Evolutionary conservation across 1,140 invertebrate species (phyloP), one percentile per base, ranked within the genome.

Genomic region (Hypothenemus hampei): DNA sequence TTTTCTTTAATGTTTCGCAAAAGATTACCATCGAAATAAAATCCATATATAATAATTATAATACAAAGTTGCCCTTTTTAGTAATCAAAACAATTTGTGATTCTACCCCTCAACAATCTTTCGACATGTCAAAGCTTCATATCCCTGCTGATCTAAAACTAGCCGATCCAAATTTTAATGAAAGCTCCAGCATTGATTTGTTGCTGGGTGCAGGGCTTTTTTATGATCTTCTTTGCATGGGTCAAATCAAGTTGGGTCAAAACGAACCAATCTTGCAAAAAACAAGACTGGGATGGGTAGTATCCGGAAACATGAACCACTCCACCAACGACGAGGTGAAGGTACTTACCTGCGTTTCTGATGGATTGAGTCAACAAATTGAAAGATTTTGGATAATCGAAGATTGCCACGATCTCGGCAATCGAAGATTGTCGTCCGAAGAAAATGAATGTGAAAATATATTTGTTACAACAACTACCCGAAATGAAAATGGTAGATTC

Each of bases 351-450:
- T 37, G 36, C 16, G 16, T n/a, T 37, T 37, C 16, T 37, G 36
- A 16, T 1, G 36, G 16, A 4, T 18, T 31, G 6, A 19, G 19
- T 7, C n/a, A 47, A 3, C 13, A 47, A 47, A 7, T 47, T 11
- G 4, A 8, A 33, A 47, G 33, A 47, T 47, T 47, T 47, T 47
- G 45, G 45, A 19, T 13, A 31, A 11, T 47, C 10, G 24, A 47
- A 47, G 45, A 47, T 10, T 13, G 16, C 19, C 6, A 19, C n/a
- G 33, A 23, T 18, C 37, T 11, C 8, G 41, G 22, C 11, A 8
- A 62, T 69, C n/a, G n/a, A n/a, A 47, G 7, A 8, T 11, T 47
- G 31, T 47, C 45, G 19, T 11, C 11, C 16, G 18, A 19, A 23
- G 45, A 47, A 19, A 10, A n/a, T 3, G 10, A n/a, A 45, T 51